Percentiles rank a stretch among this genome's conserved stretches.
phyloP scores from a whole-genome alignment of 2,113 vertebrate genomes.

The Phylloscopus trochilus region DNA sequence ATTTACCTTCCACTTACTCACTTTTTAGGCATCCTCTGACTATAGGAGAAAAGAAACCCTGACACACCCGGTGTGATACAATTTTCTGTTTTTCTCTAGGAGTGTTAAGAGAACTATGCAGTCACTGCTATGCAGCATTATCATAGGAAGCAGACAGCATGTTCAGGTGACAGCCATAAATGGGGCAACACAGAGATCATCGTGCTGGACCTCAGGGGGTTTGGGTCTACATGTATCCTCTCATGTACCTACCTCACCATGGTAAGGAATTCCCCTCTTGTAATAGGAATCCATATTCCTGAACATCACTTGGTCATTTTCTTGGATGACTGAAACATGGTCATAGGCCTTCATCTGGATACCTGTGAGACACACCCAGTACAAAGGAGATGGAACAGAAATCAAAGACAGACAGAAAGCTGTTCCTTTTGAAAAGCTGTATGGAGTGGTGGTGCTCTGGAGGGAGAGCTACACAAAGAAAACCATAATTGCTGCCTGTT shows the following conservation, averaged over 20 bases:
- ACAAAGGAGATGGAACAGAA: neutral
- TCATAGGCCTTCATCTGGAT: constrained; percentile 53
- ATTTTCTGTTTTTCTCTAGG: neutral
- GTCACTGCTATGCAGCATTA: neutral
- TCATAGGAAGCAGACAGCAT: neutral
- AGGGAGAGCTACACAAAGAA: neutral
- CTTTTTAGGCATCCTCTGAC: neutral
- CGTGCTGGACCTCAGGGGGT: neutral
- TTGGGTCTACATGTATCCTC: neutral
- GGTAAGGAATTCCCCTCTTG: constrained; percentile 68
- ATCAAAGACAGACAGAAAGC: neutral
- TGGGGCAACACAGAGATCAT: neutral
- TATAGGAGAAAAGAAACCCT: neutral
- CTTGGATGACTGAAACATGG: constrained; percentile 27
- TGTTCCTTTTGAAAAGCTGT: neutral
- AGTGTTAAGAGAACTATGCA: neutral
- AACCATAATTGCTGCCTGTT: neutral
- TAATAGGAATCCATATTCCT: constrained; percentile 59
- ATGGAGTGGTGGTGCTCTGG: neutral
- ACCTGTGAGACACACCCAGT: constrained; percentile 29
- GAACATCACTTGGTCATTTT: constrained; percentile 47
- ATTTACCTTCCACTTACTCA: neutral
- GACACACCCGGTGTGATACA: neutral
- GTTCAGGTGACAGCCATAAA: neutral
- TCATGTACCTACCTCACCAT: constrained; percentile 59